phyloP scores from a whole-genome alignment of 2,797 vertebrate species.

The Percopsis omiscomaycus region DNA sequence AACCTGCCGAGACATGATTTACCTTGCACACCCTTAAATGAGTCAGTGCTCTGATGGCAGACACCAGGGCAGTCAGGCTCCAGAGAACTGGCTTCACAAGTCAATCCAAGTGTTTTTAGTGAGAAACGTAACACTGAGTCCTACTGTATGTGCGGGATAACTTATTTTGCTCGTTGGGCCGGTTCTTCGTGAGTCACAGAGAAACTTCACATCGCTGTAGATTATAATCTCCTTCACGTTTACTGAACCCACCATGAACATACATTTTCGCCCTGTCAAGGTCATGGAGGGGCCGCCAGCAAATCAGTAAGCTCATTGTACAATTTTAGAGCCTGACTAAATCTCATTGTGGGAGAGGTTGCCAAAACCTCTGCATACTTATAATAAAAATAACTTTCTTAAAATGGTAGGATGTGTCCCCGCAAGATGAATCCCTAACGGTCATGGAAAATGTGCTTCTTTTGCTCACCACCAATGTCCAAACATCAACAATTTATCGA shows the following conservation, averaged over 20 bases:
- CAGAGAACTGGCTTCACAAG: conserved; percentile 48
- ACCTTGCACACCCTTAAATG: conserved; percentile 50
- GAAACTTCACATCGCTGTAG: conserved; percentile 11
- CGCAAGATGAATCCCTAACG: conserved; percentile 37
- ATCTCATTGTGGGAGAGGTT: conserved; percentile 25
- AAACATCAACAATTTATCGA: background rate
- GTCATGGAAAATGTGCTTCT: conserved; percentile 14
- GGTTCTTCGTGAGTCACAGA: conserved; percentile 25
- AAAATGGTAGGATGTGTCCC: conserved; percentile 38
- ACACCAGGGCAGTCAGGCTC: conserved; percentile 20
- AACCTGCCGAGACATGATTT: conserved; percentile 66
- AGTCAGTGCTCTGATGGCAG: conserved; percentile 47
- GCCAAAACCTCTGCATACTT: conserved; percentile 45
- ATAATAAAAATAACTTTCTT: conserved; percentile 39
- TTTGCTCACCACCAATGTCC: background rate
- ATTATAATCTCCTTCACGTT: conserved; percentile 24
- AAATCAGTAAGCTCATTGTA: conserved; percentile 55
- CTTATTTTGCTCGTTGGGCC: conserved; percentile 22
- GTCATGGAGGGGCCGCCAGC: conserved; percentile 35
- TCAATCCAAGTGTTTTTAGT: conserved; percentile 24
- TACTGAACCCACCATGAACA: conserved; percentile 25
- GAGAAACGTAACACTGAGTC: conserved; percentile 19
- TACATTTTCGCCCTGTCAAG: conserved; percentile 16
- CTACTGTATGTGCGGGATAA: no score
- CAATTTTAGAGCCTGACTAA: conserved; percentile 36